Conservation (phyloP, 2,888 invertebrate genomes). For the Drosophila seclusa region DNA sequence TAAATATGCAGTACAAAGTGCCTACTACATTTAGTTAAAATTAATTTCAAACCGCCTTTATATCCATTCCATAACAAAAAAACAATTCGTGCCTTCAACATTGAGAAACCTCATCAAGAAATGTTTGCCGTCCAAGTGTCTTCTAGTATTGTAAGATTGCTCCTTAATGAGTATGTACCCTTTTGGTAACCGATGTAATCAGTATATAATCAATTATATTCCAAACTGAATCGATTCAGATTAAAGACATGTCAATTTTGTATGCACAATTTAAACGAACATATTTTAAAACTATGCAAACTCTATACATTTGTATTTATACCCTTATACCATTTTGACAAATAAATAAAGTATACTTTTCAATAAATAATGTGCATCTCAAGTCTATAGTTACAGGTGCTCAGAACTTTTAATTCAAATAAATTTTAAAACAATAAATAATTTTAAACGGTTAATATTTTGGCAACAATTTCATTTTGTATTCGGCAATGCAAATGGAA, state of each 20-base stretch:
- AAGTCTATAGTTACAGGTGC: not conserved
- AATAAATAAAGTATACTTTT: slow-evolving; percentile 47
- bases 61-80: slow-evolving; percentile 28
- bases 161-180: slow-evolving; percentile 32
- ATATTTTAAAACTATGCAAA: slow-evolving; percentile 46
- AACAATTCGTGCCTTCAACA: slow-evolving; percentile 58
- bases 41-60: slow-evolving; percentile 22
- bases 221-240: slow-evolving; percentile 4
- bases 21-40: slow-evolving; percentile 28
- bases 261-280: slow-evolving; percentile 15
- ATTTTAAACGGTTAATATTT: not conserved
- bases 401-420: not conserved
- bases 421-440: not conserved
- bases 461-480: slow-evolving; percentile 24
- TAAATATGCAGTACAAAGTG: slow-evolving; percentile 63
- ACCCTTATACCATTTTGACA: slow-evolving; percentile 35
- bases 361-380: slow-evolving; percentile 8
- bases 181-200: slow-evolving; percentile 39
- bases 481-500: slow-evolving; percentile 43
- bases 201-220: slow-evolving; percentile 1
- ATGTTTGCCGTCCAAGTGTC: slow-evolving; percentile 67
- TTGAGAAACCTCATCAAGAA: slow-evolving; percentile 34
- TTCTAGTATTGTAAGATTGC: slow-evolving; percentile 58
- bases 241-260: slow-evolving; percentile 3
- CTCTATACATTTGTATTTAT: slow-evolving; percentile 56